Evolutionary conservation across 2,888 invertebrate genomes (phyloP).

Genomic region (Thymelicus lineola): DNA sequence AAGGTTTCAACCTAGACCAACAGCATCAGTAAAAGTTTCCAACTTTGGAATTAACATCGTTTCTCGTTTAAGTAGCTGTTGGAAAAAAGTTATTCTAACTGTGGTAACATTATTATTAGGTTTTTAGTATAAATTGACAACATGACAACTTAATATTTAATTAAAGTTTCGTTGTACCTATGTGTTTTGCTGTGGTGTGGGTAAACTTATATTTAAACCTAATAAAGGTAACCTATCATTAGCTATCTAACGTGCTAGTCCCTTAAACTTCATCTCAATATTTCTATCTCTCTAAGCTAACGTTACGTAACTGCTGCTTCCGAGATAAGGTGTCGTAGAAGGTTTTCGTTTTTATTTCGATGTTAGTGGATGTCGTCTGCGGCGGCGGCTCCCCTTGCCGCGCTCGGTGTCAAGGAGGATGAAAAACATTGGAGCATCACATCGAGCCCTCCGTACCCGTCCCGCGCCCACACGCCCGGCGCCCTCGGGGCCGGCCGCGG

Average conservation of each 20-base stretch:
- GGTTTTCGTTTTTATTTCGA: conserved; percentile 57
- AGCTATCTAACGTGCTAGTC: neutral
- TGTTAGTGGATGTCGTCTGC: conserved; percentile 59
- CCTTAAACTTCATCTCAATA: conserved; percentile 7
- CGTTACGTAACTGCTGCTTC: conserved; percentile 36
- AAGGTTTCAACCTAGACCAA: neutral
- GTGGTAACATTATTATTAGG: too few species aligned
- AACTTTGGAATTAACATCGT: neutral
- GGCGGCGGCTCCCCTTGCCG: conserved; percentile 51
- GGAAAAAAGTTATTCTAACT: too few species aligned
- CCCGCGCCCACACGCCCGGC: conserved; percentile 72
- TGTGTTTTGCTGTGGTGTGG: neutral
- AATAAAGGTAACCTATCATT: neutral
- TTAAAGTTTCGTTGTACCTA: neutral
- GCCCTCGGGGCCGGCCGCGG: conserved; percentile 48
- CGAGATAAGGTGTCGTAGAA: conserved; percentile 45
- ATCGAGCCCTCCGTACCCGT: conserved; percentile 67
- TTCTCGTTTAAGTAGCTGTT: neutral
- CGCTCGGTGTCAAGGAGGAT: conserved; percentile 50
- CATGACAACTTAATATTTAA: neutral
- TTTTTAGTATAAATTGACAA: neutral
- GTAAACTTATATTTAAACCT: neutral
- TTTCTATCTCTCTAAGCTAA: conserved; percentile 8
- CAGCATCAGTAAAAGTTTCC: neutral
- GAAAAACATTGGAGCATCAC: conserved; percentile 69